Percentiles rank a stretch among this genome's conserved stretches.
Conservation (phyloP, 2,113 vertebrate genomes). For the Petroica traversi region DNA sequence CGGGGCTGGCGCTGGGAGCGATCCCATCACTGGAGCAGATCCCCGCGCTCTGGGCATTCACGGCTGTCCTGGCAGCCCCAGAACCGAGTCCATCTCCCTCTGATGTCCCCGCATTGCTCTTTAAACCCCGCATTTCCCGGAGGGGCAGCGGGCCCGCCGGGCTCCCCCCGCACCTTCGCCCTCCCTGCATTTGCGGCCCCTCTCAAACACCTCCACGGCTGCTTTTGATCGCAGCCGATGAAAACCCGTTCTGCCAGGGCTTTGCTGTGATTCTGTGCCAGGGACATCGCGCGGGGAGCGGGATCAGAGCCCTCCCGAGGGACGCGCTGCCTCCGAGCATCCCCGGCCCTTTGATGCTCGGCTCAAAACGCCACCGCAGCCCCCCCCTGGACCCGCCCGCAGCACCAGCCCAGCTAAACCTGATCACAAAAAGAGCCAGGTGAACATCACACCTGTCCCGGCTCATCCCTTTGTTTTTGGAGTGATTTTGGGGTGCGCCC, state of each 20-base stretch:
- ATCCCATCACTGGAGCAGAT: fast-evolving
- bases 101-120: neutral
- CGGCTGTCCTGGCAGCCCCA: neutral
- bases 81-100: neutral
- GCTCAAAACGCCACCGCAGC: neutral
- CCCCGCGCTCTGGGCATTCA: fast-evolving
- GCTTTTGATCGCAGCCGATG: neutral
- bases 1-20: fast-evolving
- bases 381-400: neutral
- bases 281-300: fast-evolving
- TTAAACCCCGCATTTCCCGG: neutral
- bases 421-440: neutral
- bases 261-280: neutral
- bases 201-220: neutral
- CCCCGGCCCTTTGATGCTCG: neutral
- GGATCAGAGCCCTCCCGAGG: neutral
- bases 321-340: neutral
- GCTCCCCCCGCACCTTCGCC: neutral
- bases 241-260: neutral
- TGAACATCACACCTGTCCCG: neutral
- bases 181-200: neutral
- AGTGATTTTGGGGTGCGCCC: fast-evolving
- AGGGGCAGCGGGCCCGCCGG: neutral
- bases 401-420: neutral
- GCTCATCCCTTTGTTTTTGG: fast-evolving